Percentiles rank a stretch among this genome's conserved stretches.
These are phyloP conservation scores for Meles meles DNA, from an alignment of 2,113 vertebrate species.

Conservation along the genomic window DNA sequence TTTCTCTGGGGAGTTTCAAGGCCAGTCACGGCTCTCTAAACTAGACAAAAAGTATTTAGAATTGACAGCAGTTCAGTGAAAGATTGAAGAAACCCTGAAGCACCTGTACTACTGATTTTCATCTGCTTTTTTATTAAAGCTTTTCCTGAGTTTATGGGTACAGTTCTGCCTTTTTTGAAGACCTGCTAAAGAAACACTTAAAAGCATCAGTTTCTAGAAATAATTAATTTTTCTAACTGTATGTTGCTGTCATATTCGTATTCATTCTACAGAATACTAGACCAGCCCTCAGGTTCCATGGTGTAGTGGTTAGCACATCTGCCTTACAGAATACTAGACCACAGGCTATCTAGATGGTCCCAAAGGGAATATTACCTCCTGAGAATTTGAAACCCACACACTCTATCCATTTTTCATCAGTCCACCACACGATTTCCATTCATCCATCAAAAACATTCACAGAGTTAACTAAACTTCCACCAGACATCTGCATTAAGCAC, in stretches of 20 bases:
- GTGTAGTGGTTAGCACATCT: too few relatives aligned
- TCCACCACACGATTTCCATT: neutral
- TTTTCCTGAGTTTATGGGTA: neutral
- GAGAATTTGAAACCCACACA: neutral
- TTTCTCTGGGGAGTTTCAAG: neutral
- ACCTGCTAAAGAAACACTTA: neutral
- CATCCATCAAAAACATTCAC: neutral
- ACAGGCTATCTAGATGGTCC: neutral
- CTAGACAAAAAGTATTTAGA: neutral
- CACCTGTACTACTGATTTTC: neutral
- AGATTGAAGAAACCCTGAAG: neutral
- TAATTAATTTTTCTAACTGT: conserved; percentile 26
- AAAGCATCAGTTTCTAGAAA: conserved; percentile 23
- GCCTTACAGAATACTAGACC: neutral
- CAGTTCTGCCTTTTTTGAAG: neutral
- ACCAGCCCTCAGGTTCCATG: too few relatives aligned
- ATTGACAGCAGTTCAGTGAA: neutral
- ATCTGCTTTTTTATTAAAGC: neutral
- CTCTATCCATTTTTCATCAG: neutral
- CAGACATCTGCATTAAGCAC: neutral
- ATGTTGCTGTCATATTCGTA: neutral
- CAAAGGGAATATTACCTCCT: neutral
- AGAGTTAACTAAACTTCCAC: neutral
- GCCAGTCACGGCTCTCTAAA: neutral
- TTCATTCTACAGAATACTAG: neutral